phyloP scores from a whole-genome alignment of 1,140 invertebrate species.

The Magallana gigas region DNA sequence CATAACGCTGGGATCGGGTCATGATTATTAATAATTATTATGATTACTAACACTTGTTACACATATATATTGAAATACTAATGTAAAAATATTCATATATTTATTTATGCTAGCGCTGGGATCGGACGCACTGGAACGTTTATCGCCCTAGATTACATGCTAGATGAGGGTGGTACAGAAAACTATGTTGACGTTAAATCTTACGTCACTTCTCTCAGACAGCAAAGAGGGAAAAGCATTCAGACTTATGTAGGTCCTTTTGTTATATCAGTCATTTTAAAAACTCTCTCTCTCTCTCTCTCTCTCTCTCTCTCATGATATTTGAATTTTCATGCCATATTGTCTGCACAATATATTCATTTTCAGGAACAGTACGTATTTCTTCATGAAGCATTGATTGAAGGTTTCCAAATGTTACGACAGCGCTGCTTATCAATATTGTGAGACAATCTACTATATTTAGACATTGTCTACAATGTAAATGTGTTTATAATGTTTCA shows the following conservation, averaged over 20 bases:
- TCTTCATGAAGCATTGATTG: neutral
- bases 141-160: slow-evolving; percentile 30
- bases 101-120: neutral
- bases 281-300: too few species aligned
- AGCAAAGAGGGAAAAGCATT: neutral
- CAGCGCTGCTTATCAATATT: neutral
- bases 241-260: slow-evolving; percentile 18
- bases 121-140: slow-evolving; percentile 18
- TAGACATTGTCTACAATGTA: too few species aligned
- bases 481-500: too few species aligned
- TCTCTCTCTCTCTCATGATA: too few species aligned
- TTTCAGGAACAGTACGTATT: slow-evolving; percentile 34
- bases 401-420: slow-evolving; percentile 15
- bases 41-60: too few species aligned
- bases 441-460: neutral
- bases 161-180: neutral
- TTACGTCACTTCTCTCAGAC: neutral
- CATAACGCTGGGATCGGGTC: too few species aligned
- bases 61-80: too few species aligned
- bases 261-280: too few species aligned
- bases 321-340: too few species aligned
- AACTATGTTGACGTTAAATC: slow-evolving; percentile 5
- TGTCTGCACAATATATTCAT: too few species aligned
- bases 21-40: too few species aligned
- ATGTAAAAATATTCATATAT: too few species aligned